Evolutionary conservation across 1,140 invertebrate genomes (phyloP).

Genomic region (Papilio machaon): DNA sequence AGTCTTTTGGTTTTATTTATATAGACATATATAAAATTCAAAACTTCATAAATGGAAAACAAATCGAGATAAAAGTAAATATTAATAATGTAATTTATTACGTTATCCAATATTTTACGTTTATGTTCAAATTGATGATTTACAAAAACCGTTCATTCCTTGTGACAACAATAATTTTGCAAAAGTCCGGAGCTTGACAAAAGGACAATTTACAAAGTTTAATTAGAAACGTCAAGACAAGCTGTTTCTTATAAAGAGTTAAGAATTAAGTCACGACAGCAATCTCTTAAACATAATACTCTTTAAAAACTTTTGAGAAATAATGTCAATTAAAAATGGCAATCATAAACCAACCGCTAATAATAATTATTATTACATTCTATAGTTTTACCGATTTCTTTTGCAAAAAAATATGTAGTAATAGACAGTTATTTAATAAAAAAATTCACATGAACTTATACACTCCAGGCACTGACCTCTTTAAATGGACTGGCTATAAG

Average conservation of each 20-base stretch:
- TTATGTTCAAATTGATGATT: background rate
- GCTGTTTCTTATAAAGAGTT: constrained; percentile 67
- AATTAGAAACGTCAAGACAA: constrained; percentile 76
- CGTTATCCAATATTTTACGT: background rate
- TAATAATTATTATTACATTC: background rate
- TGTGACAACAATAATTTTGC: constrained; percentile 9
- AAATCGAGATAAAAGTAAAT: no score
- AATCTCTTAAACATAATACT: constrained; percentile 39
- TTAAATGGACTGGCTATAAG: no score
- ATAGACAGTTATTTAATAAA: background rate
- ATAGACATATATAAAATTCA: no score
- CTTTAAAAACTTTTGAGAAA: constrained; percentile 27
- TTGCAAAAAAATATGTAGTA: background rate
- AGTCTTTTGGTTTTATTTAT: no score
- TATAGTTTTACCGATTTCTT: background rate
- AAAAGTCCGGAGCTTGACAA: constrained; percentile 24
- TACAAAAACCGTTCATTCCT: background rate
- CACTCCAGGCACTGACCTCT: no score
- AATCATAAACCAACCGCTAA: background rate
- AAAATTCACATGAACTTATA: no score
- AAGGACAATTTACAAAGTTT: constrained; percentile 64
- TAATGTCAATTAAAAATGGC: background rate
- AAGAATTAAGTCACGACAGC: constrained; percentile 59
- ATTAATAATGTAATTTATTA: no score
- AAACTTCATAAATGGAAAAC: no score